Conservation (phyloP, 2,888 invertebrate genomes). For the Anthrax anthrax region DNA sequence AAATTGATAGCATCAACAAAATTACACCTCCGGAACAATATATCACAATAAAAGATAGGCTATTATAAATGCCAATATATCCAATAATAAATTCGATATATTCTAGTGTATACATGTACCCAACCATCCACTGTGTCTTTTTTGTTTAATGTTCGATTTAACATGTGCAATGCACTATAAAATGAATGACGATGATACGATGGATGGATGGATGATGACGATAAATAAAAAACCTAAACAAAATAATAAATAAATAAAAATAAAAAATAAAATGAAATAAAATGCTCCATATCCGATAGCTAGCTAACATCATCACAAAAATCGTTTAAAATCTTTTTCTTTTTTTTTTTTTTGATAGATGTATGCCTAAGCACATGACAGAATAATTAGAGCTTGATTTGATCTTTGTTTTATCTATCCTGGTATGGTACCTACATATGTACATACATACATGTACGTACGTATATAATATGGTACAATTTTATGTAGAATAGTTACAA, state of each 20-base stretch:
- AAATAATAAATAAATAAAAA: too few species aligned
- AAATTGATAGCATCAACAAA: conserved; percentile 2
- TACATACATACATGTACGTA: too few species aligned
- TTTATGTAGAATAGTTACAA: too few species aligned
- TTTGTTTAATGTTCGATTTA: too few species aligned
- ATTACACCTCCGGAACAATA: conserved; percentile 11
- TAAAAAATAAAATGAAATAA: not conserved
- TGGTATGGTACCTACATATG: too few species aligned
- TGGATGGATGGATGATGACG: not conserved
- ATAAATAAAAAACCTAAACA: not conserved
- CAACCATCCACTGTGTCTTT: too few species aligned
- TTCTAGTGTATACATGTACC: too few species aligned
- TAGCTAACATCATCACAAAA: conserved; percentile 2
- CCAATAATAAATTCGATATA: too few species aligned
- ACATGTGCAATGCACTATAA: too few species aligned
- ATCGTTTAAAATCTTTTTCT: conserved; percentile 7
- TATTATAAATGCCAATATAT: conserved; percentile 8
- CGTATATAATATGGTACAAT: too few species aligned
- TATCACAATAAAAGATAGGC: conserved; percentile 9
- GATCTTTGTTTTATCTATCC: too few species aligned
- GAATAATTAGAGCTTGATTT: conserved; percentile 19
- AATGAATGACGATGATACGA: not conserved
- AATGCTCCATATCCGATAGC: conserved; percentile 2
- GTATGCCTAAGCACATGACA: conserved; percentile 17
- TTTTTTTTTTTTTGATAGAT: conserved; percentile 19